Conservation (phyloP, 2,888 invertebrate genomes). For the Hirtodrosophila alboralis region DNA sequence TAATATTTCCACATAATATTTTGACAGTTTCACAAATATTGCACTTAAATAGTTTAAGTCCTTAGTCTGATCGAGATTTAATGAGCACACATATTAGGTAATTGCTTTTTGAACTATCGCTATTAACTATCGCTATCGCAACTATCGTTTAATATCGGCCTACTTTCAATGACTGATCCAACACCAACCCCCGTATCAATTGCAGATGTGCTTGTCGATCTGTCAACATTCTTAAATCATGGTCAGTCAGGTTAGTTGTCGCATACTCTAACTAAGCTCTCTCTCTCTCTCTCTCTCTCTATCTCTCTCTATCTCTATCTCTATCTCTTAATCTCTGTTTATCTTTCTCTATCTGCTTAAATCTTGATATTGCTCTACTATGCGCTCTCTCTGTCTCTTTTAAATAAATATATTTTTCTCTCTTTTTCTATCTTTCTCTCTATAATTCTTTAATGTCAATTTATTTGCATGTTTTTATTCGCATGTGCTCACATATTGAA, state of each 20-base stretch:
- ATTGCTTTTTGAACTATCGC: constrained; percentile 1
- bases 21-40: too few species aligned
- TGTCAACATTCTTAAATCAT: constrained; percentile 84
- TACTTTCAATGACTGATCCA: constrained; percentile 63
- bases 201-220: constrained; percentile 84
- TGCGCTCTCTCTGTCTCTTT: constrained; percentile 3
- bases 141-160: constrained; percentile 35
- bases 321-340: constrained; percentile 7
- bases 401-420: constrained; percentile 12
- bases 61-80: too few species aligned
- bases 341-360: constrained; percentile 9
- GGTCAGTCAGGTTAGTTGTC: constrained; percentile 84
- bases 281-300: constrained; percentile 20
- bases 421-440: constrained; percentile 17
- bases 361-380: constrained; percentile 16
- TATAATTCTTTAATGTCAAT: too few species aligned
- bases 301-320: constrained; percentile 2
- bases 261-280: constrained; percentile 27
- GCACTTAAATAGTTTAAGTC: too few species aligned
- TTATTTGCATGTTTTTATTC: constrained; percentile 57
- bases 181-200: constrained; percentile 60
- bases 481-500: constrained; percentile 60
- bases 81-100: constrained; percentile 1
- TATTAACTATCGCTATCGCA: constrained; percentile 19
- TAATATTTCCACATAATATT: too few species aligned